A percentile compares a stretch with the other conserved stretches of the same genome.
phyloP scores from a whole-genome alignment of 2,797 vertebrate species.

The Enteromius unitaeniatus region DNA sequence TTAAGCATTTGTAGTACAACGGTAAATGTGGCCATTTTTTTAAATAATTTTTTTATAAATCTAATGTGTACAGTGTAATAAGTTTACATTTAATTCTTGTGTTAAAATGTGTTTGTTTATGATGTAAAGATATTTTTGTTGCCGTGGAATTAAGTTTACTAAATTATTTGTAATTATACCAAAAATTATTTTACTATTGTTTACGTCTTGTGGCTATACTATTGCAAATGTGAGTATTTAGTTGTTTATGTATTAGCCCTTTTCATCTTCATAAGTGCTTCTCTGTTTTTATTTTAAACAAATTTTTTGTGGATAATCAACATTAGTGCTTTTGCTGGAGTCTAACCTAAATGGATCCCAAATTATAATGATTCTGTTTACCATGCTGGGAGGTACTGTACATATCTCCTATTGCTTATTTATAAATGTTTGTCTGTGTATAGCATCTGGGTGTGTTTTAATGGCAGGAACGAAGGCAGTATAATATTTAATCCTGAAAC shows the following conservation, averaged over 20 bases:
- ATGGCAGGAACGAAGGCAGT: constrained; percentile 2
- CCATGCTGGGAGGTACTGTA: neutral
- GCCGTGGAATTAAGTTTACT: neutral
- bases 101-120: neutral
- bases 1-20: neutral
- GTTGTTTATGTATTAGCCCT: neutral
- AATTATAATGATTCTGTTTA: neutral
- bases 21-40: neutral
- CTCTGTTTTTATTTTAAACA: neutral
- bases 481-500: constrained; percentile 28
- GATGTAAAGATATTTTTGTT: neutral
- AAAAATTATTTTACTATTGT: neutral
- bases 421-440: constrained; percentile 16
- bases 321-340: neutral
- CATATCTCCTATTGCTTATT: constrained; percentile 29
- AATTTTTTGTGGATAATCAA: neutral
- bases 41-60: neutral
- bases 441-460: constrained; percentile 42
- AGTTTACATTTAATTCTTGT: neutral
- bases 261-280: neutral
- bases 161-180: neutral
- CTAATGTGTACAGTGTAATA: neutral
- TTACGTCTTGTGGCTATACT: neutral
- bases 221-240: neutral
- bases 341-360: neutral